Evolutionary conservation across 2,113 vertebrate species (phyloP), one percentile per base, ranked within the genome.

Genomic region (Heterocephalus glaber): DNA sequence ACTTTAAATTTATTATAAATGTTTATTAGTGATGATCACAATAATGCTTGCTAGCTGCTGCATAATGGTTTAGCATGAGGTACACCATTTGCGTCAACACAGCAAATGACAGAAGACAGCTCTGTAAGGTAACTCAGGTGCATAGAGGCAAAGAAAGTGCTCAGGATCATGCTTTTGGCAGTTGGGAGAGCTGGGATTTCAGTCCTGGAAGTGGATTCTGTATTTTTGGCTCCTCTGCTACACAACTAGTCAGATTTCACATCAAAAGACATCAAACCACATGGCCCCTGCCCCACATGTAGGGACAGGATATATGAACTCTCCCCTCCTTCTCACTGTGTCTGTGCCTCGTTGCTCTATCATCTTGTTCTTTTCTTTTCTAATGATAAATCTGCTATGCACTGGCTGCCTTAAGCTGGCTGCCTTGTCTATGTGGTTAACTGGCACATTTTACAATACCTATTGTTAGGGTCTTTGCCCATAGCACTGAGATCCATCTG

Each of bases 281-380:
- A 28, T 47, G 33, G 24, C n/a, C 38, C 9, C 11, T 1, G 11
- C 5, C 0, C 10, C 16, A 1, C 12, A 14, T 14, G 56, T 58
- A 17, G 16, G 17, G 17, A 58, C 56, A 4, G 4, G 56, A 16
- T 47, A 14, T 5, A 26, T 2, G 41, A 14, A 61, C 12, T 56
- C 13, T 38, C 13, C 2, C 28, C 22, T 92, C 33, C 2, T 17
- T 65, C 9, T 13, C 3, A 35, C 54, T n/a, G 74, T 7, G 5
- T 56, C 44, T 2, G 22, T 41, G 61, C 28, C 17, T 12, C 19
- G 5, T 35, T 60, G 19, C 76, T 93, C 44, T 58, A 4, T 28
- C 20, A 22, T n/a, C 54, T 54, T 56, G 33, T 24, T 70, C 19
- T n/a, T 33, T 30, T 35, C 22, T 17, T 41, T 3, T 85, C 60